Conservation (phyloP, 2,113 vertebrate genomes). For the Benitochromis conjunctus region DNA sequence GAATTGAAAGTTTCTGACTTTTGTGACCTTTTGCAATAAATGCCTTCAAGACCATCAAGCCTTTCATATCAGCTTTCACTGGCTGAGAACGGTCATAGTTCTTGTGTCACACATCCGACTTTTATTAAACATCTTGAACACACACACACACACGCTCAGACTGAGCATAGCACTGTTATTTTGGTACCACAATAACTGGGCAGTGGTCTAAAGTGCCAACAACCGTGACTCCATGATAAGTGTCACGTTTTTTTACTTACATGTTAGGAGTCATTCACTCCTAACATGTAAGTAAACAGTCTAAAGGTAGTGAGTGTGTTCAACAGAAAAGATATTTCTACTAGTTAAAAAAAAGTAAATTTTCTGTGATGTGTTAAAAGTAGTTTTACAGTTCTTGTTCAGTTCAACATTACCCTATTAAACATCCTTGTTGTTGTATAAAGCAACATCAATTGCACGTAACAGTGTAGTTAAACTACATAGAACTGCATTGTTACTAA, state of each 20-base stretch:
- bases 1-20: constrained; percentile 30
- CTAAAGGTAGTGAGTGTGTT: neutral
- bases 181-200: constrained; percentile 7
- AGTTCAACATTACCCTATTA: neutral
- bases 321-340: neutral
- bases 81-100: constrained; percentile 28
- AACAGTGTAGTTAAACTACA: neutral
- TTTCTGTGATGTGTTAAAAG: neutral
- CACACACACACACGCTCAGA: neutral
- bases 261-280: too few relatives aligned
- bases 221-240: neutral
- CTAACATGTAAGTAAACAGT: neutral
- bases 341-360: neutral
- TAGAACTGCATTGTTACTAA: neutral
- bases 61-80: constrained; percentile 38
- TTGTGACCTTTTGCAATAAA: constrained; percentile 48
- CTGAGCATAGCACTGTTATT: constrained; percentile 12
- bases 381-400: neutral
- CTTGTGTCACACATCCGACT: neutral
- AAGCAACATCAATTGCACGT: neutral
- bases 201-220: neutral
- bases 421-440: neutral
- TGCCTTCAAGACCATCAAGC: constrained; percentile 38
- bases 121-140: constrained; percentile 46
- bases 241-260: too few relatives aligned